A percentile compares a stretch with the other conserved stretches of the same genome.
phyloP scores from a whole-genome alignment of 1,140 invertebrate genomes.

The Penaeus chinensis region DNA sequence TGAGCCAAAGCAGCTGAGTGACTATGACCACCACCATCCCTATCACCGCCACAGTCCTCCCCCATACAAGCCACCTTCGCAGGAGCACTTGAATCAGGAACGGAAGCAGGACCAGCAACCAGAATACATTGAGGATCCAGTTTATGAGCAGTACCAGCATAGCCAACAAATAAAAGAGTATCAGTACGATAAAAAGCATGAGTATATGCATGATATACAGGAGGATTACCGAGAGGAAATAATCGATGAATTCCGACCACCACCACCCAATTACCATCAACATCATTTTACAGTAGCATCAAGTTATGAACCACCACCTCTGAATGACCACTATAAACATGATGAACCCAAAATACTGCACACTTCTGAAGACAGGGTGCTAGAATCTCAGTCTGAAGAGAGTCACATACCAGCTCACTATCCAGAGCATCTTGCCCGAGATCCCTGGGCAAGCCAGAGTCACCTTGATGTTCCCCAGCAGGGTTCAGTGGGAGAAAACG shows the following conservation, averaged over 20 bases:
- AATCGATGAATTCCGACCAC: not conserved
- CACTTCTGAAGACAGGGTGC: not conserved
- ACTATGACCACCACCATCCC: not conserved
- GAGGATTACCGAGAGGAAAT: constrained; percentile 27
- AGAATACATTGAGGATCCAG: not conserved
- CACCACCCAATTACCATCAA: constrained; percentile 47
- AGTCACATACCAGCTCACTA: not conserved
- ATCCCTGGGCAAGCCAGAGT: constrained; percentile 1
- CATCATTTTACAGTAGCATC: constrained; percentile 44
- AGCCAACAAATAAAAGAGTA: constrained; percentile 4
- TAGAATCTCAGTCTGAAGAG: not conserved
- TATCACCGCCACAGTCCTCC: not conserved
- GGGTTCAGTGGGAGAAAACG: not conserved
- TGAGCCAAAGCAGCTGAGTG: not conserved
- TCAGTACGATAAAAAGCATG: constrained; percentile 20
- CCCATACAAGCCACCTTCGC: not conserved
- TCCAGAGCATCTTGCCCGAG: not conserved
- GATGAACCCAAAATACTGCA: constrained; percentile 5
- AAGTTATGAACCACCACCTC: not conserved
- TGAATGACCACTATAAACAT: constrained; percentile 4
- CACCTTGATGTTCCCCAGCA: constrained; percentile 16
- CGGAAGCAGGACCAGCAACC: constrained; percentile 10
- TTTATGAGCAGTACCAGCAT: constrained; percentile 5
- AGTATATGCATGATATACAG: not conserved
- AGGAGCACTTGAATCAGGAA: not conserved